Percentiles rank a stretch among this genome's conserved stretches.
These are phyloP conservation scores for Phyllostomus hastatus DNA, from an alignment of 2,113 vertebrate species.

Conservation along the genomic window DNA sequence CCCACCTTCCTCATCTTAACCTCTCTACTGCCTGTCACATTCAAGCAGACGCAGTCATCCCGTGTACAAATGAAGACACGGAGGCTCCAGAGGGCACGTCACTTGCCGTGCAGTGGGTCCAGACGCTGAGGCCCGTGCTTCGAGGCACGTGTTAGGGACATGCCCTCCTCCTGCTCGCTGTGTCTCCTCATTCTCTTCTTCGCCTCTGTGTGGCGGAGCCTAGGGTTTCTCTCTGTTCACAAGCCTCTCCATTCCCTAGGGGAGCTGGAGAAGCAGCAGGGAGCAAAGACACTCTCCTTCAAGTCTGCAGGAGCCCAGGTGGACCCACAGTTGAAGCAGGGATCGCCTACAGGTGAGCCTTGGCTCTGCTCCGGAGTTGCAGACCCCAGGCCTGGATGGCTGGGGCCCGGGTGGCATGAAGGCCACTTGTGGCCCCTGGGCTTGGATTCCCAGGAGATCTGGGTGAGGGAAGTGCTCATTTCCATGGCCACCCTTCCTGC, in stretches of 20 bases:
- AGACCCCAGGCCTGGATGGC: not conserved
- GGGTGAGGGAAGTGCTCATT: not conserved
- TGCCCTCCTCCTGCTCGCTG: not conserved
- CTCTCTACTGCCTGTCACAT: not conserved
- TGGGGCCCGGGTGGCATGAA: fast-evolving
- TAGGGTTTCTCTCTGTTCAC: not conserved
- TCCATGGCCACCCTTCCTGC: not conserved
- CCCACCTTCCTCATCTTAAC: fast-evolving
- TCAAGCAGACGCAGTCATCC: not conserved
- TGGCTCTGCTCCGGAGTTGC: not conserved
- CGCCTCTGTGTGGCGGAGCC: not conserved
- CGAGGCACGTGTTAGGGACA: fast-evolving
- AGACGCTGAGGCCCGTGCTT: not conserved
- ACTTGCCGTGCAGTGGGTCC: fast-evolving
- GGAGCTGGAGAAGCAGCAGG: constrained; percentile 97
- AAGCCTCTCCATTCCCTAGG: constrained; percentile 75
- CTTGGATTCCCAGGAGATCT: not conserved
- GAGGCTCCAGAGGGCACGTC: too few species aligned
- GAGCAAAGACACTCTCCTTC: constrained; percentile 86
- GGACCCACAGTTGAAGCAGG: constrained; percentile 89
- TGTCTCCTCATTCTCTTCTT: not conserved
- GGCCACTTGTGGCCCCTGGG: not conserved
- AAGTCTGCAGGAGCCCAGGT: constrained; percentile 90
- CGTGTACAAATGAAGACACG: not conserved
- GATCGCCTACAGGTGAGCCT: constrained; percentile 91